A percentile compares a stretch with the other conserved stretches of the same genome.
phyloP scores from a whole-genome alignment of 2,113 vertebrate species.

The Actenoides hombroni region DNA sequence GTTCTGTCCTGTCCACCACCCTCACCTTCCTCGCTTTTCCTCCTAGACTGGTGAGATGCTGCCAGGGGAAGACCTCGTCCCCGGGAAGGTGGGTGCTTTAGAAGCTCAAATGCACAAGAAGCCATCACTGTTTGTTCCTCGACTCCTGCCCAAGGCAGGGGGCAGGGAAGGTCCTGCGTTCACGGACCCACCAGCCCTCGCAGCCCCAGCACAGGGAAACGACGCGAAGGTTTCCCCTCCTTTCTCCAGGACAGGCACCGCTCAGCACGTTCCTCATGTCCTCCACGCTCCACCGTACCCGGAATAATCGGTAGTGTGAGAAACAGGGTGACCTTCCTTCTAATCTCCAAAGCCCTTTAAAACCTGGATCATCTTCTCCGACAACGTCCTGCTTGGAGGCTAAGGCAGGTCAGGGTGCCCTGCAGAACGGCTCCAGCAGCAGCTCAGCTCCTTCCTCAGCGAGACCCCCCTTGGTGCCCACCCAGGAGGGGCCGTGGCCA shows the following conservation, averaged over 20 bases:
- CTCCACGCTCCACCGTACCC: background rate
- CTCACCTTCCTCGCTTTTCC: background rate
- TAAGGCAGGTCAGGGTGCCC: background rate
- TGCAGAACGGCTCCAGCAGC: background rate
- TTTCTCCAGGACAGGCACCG: fast-evolving
- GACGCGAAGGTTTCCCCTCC: fast-evolving
- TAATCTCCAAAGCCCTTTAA: constrained; percentile 63
- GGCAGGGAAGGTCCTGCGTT: background rate
- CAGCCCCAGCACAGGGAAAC: fast-evolving
- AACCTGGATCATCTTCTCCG: constrained; percentile 56
- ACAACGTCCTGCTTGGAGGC: background rate
- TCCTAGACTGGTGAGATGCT: background rate
- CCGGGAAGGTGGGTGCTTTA: background rate
- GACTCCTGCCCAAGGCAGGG: background rate
- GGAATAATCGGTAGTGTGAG: background rate
- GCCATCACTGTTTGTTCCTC: background rate
- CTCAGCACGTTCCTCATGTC: background rate
- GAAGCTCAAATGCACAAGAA: background rate
- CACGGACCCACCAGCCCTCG: background rate
- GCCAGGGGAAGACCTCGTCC: background rate
- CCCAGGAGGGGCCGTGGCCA: background rate
- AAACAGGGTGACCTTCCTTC: background rate
- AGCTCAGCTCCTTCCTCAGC: background rate
- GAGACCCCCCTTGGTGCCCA: background rate
- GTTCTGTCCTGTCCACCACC: background rate